Base-by-base conservation (phyloP, 2,888 invertebrate species). In the Mesorhabditis spiculigera region DNA sequence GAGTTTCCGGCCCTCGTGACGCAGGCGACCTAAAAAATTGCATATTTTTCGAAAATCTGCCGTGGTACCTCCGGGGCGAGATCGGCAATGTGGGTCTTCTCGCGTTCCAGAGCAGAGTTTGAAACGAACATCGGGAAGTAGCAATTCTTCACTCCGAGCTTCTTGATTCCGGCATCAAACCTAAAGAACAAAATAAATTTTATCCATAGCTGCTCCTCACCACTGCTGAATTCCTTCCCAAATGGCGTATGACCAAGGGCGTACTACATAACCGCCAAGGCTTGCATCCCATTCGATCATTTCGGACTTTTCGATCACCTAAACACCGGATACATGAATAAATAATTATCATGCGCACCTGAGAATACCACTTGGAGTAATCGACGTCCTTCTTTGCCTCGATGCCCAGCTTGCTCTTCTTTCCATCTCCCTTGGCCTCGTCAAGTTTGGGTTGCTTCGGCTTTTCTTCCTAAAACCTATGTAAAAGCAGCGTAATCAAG, bases 71-170 rank as follows among this genome's bases (percentile, higher is more conserved):
- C 98, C 1, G 98, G 98, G 0, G 97, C 93, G 89, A 99, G 99
- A 89, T 99, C 98, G 58, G 93, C 93, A 79, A 99, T 94, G 87
- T 99, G 98, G 1, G 91, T 90, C 89, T 98, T 96, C 86, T 99
- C 98, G 82, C 92, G 93, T 86, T 98, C 95, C 45, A 99, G 88
- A 0, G 93, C 96, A 3, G 91, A 89, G 86, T 91, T 88, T 0
- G 96, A 95, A 0, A 99, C 98, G 86, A 99, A 99, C 86, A 98
- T 94, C 0, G 98, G 98, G 88, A 98, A 98, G 87, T 97, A 98
- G 80, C 94, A 93, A 86, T 98, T 96, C 86, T 94, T 92, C 5
- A 98, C 95, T 1, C 95, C 98, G 45, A 95, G 88, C 82, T 92
- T 91, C 86, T 93, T 85, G 74, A 85, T 85, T 68, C 78, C 78